Evolutionary conservation across 2,888 invertebrate genomes (phyloP), one percentile per base, ranked within the genome.

Genomic region (Cerceris rybyensis): DNA sequence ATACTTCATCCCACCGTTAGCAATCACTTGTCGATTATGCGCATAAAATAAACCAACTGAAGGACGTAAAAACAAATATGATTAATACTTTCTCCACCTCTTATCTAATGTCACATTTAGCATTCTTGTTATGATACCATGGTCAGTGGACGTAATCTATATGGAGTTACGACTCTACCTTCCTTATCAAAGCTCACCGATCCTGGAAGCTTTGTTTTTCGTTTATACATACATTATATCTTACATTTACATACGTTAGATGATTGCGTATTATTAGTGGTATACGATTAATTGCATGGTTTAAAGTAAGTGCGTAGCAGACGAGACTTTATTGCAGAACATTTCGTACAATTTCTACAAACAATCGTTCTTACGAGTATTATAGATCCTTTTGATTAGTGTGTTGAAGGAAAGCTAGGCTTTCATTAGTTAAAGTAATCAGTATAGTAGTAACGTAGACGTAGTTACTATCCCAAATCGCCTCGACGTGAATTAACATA

Each of bases 241-340:
- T 28, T 28, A 28, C 28, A 28, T 28, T 28, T 28, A 28, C 28
- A 28, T 28, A 28, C 28, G 28, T 82, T 86, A 86, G 83, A 66
- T 83, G 82, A 85, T 65, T 86, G 86, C 76, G 73, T 83, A 80
- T 83, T 83, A 80, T 83, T 78, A 82, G 72, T 81, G 82, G 70
- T 86, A 74, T 86, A 79, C 61, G 71, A 75, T 68, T 70, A 74
- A 78, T 64, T 85, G 85, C 85, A 85, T 85, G 85, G 70, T 74
- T 70, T 70, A 52, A 78, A 74, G 67, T 77, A 77, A 79, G 60
- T 80, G 83, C 70, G 78, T 83, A 85, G 85, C 81, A 85, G 83
- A 80, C 77, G 85, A 81, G 52, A 78, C n/a, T 77, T 70, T 60
- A 74, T 79, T 65, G 75, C 77, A 50, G 80, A 72, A 66, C 78